A percentile compares a stretch with the other conserved stretches of the same genome.
Conservation (phyloP, 2,888 invertebrate genomes). For the Polydesmus complanatus region DNA sequence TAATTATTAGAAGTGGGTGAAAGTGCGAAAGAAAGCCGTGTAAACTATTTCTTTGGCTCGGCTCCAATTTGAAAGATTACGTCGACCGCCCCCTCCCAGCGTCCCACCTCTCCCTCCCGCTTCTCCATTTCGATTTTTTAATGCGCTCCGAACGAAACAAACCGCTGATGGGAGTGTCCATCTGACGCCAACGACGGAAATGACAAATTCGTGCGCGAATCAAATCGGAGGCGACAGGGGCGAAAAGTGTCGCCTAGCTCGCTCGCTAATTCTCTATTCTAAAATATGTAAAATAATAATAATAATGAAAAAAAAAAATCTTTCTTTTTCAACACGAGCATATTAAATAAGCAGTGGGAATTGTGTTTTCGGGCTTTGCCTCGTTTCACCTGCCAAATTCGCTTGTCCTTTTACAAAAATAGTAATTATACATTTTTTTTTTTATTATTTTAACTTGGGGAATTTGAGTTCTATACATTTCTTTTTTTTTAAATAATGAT, state of each 20-base stretch:
- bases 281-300: neutral
- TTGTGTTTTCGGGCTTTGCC: neutral
- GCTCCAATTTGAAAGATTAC: neutral
- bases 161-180: neutral
- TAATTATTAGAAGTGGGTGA: neutral
- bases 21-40: neutral
- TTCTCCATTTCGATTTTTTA: neutral
- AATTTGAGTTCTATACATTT: too few relatives aligned
- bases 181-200: neutral
- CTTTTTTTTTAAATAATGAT: too few relatives aligned
- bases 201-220: neutral
- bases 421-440: neutral
- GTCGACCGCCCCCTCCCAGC: too few relatives aligned
- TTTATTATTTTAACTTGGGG: neutral
- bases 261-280: neutral
- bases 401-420: too few relatives aligned
- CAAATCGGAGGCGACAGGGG: neutral
- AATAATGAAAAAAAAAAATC: too few relatives aligned
- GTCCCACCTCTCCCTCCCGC: too few relatives aligned
- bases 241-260: neutral
- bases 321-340: neutral
- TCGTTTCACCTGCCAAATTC: neutral
- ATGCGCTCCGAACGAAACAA: too few relatives aligned
- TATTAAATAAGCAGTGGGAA: neutral
- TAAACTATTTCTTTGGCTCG: neutral